A percentile compares a stretch with the other conserved stretches of the same genome.
Evolutionary conservation across 2,888 invertebrate species (phyloP).

Genomic region (Callimorpha dominula): DNA sequence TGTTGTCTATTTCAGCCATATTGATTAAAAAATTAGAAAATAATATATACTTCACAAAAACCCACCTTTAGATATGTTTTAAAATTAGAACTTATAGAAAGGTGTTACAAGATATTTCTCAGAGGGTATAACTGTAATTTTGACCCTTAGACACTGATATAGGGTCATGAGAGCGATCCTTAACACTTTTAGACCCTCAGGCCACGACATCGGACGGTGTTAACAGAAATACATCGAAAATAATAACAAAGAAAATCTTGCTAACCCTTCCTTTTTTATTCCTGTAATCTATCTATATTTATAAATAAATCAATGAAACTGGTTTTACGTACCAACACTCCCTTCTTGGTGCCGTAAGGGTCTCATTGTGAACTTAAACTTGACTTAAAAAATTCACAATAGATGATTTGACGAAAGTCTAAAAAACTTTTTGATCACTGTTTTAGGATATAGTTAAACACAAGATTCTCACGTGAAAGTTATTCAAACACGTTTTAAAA

Average conservation of each 20-base stretch:
- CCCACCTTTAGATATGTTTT: background rate
- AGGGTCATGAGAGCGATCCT: slow-evolving; percentile 42
- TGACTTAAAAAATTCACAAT: slow-evolving; percentile 47
- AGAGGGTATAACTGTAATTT: slow-evolving; percentile 16
- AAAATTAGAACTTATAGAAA: background rate
- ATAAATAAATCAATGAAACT: slow-evolving; percentile 68
- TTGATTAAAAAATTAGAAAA: background rate
- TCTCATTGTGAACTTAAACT: slow-evolving; percentile 53
- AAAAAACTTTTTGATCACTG: slow-evolving; percentile 31
- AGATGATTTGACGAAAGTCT: slow-evolving; percentile 24
- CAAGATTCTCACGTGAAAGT: slow-evolving; percentile 54
- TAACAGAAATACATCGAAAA: slow-evolving; percentile 16
- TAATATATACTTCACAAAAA: background rate
- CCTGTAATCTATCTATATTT: slow-evolving; percentile 57
- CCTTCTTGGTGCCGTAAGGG: slow-evolving; percentile 49
- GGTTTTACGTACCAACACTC: slow-evolving; percentile 65
- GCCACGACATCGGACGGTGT: slow-evolving; percentile 12
- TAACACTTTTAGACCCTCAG: slow-evolving; percentile 16
- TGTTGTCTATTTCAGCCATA: no score
- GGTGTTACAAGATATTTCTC: slow-evolving; percentile 1
- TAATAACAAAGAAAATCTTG: slow-evolving; percentile 29
- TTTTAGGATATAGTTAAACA: slow-evolving; percentile 31
- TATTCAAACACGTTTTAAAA: slow-evolving; percentile 25
- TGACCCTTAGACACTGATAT: slow-evolving; percentile 31
- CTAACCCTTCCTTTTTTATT: slow-evolving; percentile 47